Percentiles rank a stretch among this genome's conserved stretches.
Conservation (phyloP, 2,113 vertebrate species). For the Struthio camelus region DNA sequence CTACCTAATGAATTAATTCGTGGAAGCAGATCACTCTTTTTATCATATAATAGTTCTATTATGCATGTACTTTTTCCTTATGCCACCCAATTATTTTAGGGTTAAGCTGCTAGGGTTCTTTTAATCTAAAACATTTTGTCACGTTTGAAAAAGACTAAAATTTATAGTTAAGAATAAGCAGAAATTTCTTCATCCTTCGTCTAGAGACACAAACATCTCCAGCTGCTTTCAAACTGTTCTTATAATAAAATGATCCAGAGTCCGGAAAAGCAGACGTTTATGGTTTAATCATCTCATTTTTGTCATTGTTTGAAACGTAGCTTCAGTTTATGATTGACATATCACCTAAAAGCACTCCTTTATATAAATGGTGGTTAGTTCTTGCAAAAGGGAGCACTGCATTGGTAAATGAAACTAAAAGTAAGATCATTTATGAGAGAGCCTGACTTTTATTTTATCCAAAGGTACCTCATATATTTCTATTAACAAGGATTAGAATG, state of each 20-base stretch:
- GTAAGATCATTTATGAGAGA: not conserved
- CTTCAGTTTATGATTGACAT: not conserved
- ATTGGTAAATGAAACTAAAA: not conserved
- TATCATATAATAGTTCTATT: not conserved
- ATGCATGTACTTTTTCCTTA: not conserved
- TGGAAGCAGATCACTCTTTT: not conserved
- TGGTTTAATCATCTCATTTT: not conserved
- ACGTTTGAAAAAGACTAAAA: not conserved
- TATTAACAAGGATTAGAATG: not conserved
- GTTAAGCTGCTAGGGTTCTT: not conserved
- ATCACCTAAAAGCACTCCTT: not conserved
- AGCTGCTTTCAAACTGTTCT: not conserved
- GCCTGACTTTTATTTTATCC: not conserved
- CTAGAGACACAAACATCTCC: not conserved
- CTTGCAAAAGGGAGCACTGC: not conserved
- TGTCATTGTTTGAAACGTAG: not conserved
- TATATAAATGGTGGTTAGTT: not conserved
- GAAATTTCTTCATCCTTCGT: not conserved
- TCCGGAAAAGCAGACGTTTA: slow-evolving; percentile 4
- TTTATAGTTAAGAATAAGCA: not conserved
- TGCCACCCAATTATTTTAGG: not conserved
- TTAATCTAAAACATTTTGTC: not conserved
- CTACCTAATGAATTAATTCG: not conserved
- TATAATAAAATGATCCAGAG: slow-evolving; percentile 1
- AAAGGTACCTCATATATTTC: not conserved